Percentiles rank a stretch among this genome's conserved stretches.
Conservation (phyloP, 2,113 vertebrate genomes). For the Gracilinanus agilis region DNA sequence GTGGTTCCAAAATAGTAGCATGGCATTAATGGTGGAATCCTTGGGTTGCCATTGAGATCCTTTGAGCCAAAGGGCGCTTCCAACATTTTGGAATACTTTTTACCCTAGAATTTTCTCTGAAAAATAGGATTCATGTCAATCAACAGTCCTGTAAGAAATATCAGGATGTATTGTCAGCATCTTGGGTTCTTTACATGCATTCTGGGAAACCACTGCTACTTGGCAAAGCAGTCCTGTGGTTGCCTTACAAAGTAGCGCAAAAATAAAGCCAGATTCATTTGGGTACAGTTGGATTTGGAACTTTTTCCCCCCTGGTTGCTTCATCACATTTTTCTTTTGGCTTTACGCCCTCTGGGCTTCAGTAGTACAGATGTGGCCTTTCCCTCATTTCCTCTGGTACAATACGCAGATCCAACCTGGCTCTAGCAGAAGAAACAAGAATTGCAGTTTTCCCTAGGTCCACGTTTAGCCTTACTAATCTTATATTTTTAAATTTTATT, state of each 20-base stretch:
- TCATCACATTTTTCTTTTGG: constrained; percentile 79
- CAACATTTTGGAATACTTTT: constrained; percentile 51
- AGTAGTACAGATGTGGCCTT: constrained; percentile 63
- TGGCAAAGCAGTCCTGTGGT: constrained; percentile 60
- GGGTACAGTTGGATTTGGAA: constrained; percentile 36
- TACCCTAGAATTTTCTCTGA: constrained; percentile 32
- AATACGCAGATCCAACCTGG: constrained; percentile 53
- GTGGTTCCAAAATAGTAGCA: background rate
- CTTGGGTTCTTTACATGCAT: constrained; percentile 56
- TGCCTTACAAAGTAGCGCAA: constrained; percentile 58
- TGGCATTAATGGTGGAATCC: constrained; percentile 35
- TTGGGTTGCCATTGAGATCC: background rate
- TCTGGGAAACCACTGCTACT: constrained; percentile 63
- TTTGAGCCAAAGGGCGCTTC: background rate
- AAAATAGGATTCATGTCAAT: constrained; percentile 44
- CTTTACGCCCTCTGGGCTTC: constrained; percentile 61
- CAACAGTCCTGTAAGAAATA: constrained; percentile 49
- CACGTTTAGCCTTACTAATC: background rate
- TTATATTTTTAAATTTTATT: constrained; percentile 29
- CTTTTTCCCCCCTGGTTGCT: constrained; percentile 52
- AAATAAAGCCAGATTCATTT: constrained; percentile 72
- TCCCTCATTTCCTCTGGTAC: constrained; percentile 49
- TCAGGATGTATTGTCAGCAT: constrained; percentile 40
- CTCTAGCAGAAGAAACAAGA: constrained; percentile 35
- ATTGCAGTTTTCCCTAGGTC: constrained; percentile 60